A percentile compares a stretch with the other conserved stretches of the same genome.
Evolutionary conservation across 37 sponge, comb jelly and placozoan species (phyloP).

Genomic region (Spongia lamella): DNA sequence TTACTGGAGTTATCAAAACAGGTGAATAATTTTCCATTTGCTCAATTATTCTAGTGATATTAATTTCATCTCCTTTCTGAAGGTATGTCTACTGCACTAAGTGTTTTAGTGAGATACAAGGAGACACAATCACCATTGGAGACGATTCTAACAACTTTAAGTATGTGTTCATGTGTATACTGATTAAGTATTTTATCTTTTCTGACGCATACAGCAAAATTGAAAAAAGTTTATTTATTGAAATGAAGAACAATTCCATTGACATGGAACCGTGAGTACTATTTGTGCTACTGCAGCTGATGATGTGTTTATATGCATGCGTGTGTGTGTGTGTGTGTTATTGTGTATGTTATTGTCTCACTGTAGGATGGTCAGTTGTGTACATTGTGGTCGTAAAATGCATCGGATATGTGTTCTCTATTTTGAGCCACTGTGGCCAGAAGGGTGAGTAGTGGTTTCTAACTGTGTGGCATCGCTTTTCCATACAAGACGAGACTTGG

Average conservation of each 20-base stretch:
- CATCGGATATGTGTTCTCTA: conserved; percentile 94
- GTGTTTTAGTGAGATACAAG: conserved; percentile 89
- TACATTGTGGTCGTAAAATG: conserved; percentile 80
- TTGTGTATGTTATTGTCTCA: too few relatives aligned
- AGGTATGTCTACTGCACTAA: conserved; percentile 90
- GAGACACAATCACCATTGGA: conserved; percentile 77
- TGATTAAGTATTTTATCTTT: too few relatives aligned
- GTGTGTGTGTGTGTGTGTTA: conserved; percentile 4
- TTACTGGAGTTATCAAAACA: conserved; percentile 85
- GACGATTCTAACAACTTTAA: conserved; percentile 64
- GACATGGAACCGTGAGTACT: conserved; percentile 80
- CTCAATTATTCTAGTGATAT: too few relatives aligned
- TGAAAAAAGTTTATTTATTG: conserved; percentile 51
- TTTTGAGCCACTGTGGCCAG: conserved; percentile 70
- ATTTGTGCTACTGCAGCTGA: too few relatives aligned
- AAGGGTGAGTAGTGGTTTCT: conserved; percentile 28
- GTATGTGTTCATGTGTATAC: conserved; percentile 20
- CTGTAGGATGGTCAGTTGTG: conserved; percentile 88
- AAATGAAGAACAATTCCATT: conserved; percentile 86
- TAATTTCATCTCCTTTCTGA: background rate
- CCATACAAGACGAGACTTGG: too few relatives aligned
- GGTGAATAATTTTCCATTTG: conserved; percentile 27
- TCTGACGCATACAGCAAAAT: too few relatives aligned
- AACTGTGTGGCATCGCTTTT: too few relatives aligned
- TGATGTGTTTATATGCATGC: too few relatives aligned